These are phyloP conservation scores for Vollenhovia emeryi DNA, from an alignment of 1,140 invertebrate genomes.

Conservation along the genomic window DNA sequence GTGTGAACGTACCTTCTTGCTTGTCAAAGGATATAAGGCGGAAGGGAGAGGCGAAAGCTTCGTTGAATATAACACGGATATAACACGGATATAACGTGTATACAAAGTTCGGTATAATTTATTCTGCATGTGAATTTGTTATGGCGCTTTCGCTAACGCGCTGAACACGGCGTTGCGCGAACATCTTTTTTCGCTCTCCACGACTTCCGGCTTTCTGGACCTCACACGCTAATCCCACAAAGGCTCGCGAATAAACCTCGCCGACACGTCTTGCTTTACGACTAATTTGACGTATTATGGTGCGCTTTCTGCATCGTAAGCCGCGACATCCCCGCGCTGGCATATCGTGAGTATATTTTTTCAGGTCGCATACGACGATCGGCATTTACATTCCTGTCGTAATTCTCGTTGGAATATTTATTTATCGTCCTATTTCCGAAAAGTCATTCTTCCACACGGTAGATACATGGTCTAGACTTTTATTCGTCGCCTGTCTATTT, in stretches of 20 bases:
- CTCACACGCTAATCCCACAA: constrained; percentile 64
- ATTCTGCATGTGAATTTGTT: constrained; percentile 63
- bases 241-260: constrained; percentile 61
- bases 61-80: constrained; percentile 25
- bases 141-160: constrained; percentile 52
- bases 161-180: constrained; percentile 30
- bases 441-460: too few relatives aligned
- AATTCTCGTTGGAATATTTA: neutral
- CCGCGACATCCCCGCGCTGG: neutral
- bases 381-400: neutral
- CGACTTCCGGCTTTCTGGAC: constrained; percentile 60
- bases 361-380: neutral
- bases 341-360: constrained; percentile 25
- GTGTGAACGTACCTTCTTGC: neutral
- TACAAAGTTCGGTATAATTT: constrained; percentile 62
- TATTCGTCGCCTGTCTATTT: neutral
- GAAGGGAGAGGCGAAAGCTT: constrained; percentile 9
- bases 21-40: constrained; percentile 22
- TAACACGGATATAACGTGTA: constrained; percentile 30
- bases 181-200: constrained; percentile 32
- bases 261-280: neutral
- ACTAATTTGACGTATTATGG: constrained; percentile 63
- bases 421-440: constrained; percentile 19
- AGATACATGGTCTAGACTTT: too few relatives aligned
- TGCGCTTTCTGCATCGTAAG: constrained; percentile 24